Percentiles rank a stretch among this genome's conserved stretches.
These are phyloP conservation scores for Atta colombica DNA, from an alignment of 1,140 invertebrate species.

Conservation along the genomic window DNA sequence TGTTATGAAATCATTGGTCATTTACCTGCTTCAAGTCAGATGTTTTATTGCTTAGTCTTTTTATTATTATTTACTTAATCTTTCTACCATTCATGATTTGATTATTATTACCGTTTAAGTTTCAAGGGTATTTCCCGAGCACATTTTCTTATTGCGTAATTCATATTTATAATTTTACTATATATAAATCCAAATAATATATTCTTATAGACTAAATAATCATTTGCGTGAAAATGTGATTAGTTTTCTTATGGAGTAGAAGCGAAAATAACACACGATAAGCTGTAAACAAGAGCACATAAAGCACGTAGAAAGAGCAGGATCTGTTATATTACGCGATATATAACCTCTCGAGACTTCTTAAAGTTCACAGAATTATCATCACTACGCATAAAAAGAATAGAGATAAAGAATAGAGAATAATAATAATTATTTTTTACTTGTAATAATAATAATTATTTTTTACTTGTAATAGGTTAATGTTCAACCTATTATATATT, in stretches of 20 bases:
- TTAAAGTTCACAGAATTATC: conserved; percentile 12
- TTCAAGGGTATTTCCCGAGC: background rate
- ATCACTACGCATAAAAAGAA: background rate
- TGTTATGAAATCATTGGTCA: background rate
- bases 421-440: conserved; percentile 22
- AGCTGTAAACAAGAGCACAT: background rate
- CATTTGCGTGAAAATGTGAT: background rate
- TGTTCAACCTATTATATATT: background rate
- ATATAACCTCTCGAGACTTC: background rate
- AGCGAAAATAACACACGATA: conserved; percentile 23
- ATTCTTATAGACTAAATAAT: conserved; percentile 29
- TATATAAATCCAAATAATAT: conserved; percentile 1
- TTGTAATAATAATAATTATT: background rate
- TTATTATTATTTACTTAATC: too few relatives aligned
- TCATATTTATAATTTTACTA: background rate
- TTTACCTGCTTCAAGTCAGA: conserved; percentile 1
- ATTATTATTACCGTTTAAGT: background rate
- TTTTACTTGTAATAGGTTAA: background rate
- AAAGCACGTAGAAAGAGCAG: background rate
- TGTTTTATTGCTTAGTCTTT: background rate
- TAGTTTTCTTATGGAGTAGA: background rate
- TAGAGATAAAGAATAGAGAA: background rate
- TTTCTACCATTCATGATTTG: background rate
- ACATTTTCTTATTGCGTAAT: background rate
- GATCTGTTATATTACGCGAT: background rate